Base-by-base conservation (phyloP, 2,113 vertebrate genomes). In the Dasypus novemcinctus region DNA sequence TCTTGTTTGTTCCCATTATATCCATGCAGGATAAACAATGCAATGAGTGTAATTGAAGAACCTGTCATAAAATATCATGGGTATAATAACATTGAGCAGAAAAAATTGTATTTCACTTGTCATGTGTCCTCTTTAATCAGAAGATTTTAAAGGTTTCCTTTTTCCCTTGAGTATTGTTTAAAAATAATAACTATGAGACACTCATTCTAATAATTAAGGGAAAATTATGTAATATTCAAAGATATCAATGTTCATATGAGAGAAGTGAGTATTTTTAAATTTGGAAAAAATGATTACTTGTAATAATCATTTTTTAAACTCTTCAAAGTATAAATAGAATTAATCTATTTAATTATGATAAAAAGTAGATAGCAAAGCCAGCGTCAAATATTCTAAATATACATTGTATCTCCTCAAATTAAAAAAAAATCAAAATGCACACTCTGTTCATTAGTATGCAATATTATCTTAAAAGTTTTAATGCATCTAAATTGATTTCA, bases 1-100 rank as follows among this genome's bases (percentile, higher is more conserved):
- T 97, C 17, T 49, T 63, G 43, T 97, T 97, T 83, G 15, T 38
- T 8, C 76, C 66, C 57, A 18, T 64, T 64, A 38, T 94, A 18
- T 66, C 23, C 38, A 69, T 2, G 31, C 49, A 61, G n/a, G 4
- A 10, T 76, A 38, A 66, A 89, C 75, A 72, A 79, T 93, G 78
- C 80, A 75, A 63, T 80, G 80, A 90, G 3, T 46, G 2, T 23
- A 85, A 64, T 8, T 93, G 9, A 93, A 64, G 29, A 89, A 80
- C n/a, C 5, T n/a, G 43, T 86, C 4, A 69, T 38, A 52, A 95
- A 90, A 36, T 71, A 21, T 46, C 15, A 66, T 43, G 12, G 43
- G 72, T 52, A 9, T 38, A 46, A 25, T 54, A 15, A 27, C 27
- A 63, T 49, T 86, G 54, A 93, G 69, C 20, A 2, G 10, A 61